These are phyloP conservation scores for Acanthornis magna DNA, from an alignment of 2,797 vertebrate genomes.

Conservation along the genomic window DNA sequence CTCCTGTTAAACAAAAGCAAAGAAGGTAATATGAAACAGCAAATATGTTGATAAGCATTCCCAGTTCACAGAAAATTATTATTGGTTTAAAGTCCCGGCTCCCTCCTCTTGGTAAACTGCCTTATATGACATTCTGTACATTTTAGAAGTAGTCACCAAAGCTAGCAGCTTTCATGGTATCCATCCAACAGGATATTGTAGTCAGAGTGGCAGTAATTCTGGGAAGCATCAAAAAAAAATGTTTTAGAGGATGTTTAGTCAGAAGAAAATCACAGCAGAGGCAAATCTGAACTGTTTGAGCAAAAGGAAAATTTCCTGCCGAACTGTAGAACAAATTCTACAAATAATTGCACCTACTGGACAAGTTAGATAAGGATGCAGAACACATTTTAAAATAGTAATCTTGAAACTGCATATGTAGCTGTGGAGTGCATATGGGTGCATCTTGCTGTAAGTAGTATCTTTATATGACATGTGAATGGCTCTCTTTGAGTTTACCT, in stretches of 20 bases:
- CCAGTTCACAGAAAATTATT: background rate
- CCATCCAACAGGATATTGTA: slow-evolving; percentile 39
- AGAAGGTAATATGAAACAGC: background rate
- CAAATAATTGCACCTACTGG: slow-evolving; percentile 58
- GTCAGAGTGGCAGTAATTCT: slow-evolving; percentile 41
- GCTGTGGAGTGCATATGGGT: background rate
- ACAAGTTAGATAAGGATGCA: slow-evolving; percentile 57
- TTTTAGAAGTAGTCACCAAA: background rate
- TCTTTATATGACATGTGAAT: slow-evolving; percentile 1
- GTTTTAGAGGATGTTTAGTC: slow-evolving; percentile 43
- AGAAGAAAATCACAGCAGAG: slow-evolving; percentile 56
- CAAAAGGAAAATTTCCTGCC: slow-evolving; percentile 56
- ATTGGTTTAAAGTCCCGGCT: background rate
- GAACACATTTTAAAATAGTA: slow-evolving; percentile 29
- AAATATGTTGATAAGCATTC: background rate
- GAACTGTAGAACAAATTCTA: slow-evolving; percentile 64
- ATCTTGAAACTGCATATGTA: slow-evolving; percentile 49
- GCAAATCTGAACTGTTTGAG: slow-evolving; percentile 1
- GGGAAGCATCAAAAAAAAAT: slow-evolving; percentile 39
- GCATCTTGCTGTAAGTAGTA: background rate
- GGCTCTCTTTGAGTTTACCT: background rate
- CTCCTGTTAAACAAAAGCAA: background rate
- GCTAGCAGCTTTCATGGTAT: slow-evolving; percentile 21
- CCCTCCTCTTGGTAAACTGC: background rate
- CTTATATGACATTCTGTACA: slow-evolving; percentile 24